A percentile compares a stretch with the other conserved stretches of the same genome.
Evolutionary conservation across 2,797 vertebrate species (phyloP).

Genomic region (Accipiter minullus): DNA sequence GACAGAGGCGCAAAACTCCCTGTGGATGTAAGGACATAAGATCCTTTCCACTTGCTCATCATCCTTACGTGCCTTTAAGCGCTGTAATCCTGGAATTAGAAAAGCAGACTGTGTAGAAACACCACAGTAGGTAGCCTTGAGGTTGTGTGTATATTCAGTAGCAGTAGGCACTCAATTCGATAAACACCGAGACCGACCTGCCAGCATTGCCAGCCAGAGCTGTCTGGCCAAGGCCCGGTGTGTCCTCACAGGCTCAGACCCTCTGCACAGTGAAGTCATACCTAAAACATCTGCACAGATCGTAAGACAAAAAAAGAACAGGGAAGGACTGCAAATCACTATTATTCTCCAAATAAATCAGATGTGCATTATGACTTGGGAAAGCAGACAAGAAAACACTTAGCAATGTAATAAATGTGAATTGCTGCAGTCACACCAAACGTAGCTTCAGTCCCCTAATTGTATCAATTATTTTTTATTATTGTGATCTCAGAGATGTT

Average conservation of each 20-base stretch:
- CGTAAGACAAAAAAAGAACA: background rate
- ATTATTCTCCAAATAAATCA: background rate
- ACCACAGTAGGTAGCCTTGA: background rate
- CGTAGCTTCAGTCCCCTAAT: background rate
- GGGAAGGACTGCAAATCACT: background rate
- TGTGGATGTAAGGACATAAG: constrained; percentile 23
- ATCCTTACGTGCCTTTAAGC: constrained; percentile 34
- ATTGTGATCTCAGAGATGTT: constrained; percentile 2
- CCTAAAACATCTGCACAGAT: background rate
- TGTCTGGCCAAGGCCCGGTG: background rate
- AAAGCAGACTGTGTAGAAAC: background rate
- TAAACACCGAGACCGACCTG: fast-evolving
- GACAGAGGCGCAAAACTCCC: constrained; percentile 27
- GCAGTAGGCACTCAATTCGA: background rate
- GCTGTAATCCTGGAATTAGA: constrained; percentile 56
- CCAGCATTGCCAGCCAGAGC: background rate
- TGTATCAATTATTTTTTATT: constrained; percentile 39
- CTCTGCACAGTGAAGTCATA: background rate
- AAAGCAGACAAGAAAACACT: constrained; percentile 24
- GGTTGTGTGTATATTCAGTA: background rate
- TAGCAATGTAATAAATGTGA: constrained; percentile 32
- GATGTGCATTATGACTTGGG: background rate
- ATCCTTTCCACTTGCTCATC: constrained; percentile 46
- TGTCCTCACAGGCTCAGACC: background rate
- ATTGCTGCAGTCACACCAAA: constrained; percentile 1